These are phyloP conservation scores for Lycopodina hypogea DNA, from an alignment of 37 sponge, comb jelly and placozoan species.

Conservation along the genomic window DNA sequence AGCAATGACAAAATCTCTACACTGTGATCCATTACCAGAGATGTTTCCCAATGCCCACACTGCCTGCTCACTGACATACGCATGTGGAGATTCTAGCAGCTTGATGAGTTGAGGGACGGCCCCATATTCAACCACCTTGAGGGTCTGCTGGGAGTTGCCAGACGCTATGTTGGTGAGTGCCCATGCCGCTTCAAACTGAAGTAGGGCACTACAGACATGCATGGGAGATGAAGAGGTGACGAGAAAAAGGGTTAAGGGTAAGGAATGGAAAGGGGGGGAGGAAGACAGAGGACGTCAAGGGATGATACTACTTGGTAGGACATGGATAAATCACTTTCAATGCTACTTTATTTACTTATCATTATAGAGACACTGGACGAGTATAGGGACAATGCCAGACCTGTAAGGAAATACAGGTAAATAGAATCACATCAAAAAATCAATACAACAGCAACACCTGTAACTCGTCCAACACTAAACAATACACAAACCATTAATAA, in stretches of 20 bases:
- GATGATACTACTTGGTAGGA: neutral
- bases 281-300: neutral
- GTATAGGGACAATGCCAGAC: slow-evolving; percentile 79
- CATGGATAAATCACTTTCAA: too few relatives aligned
- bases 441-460: neutral
- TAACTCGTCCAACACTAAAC: too few relatives aligned
- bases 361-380: slow-evolving; percentile 59
- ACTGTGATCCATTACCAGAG: slow-evolving; percentile 79
- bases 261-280: neutral
- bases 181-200: slow-evolving; percentile 97
- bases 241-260: neutral
- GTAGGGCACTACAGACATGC: slow-evolving; percentile 45
- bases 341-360: slow-evolving; percentile 39
- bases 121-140: slow-evolving; percentile 73
- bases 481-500: too few relatives aligned
- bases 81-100: slow-evolving; percentile 51
- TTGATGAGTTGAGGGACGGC: slow-evolving; percentile 84
- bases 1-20: slow-evolving; percentile 81
- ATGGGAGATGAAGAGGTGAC: neutral
- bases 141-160: slow-evolving; percentile 89
- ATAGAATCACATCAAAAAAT: neutral
- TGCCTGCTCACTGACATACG: slow-evolving; percentile 83
- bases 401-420: slow-evolving; percentile 22
- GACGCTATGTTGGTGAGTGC: slow-evolving; percentile 96
- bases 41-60: slow-evolving; percentile 97